Evolutionary conservation across 2,797 vertebrate genomes (phyloP).

Genomic region (Pteropus rufus): DNA sequence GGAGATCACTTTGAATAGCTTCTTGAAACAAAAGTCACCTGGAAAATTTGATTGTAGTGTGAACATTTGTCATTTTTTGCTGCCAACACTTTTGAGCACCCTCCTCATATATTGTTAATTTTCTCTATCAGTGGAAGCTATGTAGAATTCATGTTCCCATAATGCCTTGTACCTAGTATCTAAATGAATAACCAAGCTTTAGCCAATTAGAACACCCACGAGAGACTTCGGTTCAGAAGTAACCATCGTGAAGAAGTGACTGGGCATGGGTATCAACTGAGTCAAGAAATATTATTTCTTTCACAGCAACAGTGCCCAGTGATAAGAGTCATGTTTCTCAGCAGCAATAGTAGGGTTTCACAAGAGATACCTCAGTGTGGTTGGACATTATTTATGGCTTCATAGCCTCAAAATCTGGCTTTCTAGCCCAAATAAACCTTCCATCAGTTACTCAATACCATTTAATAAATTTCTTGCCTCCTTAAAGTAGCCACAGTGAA

Average conservation of each 20-base stretch:
- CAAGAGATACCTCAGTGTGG: neutral
- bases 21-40: constrained; percentile 2
- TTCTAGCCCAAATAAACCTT: neutral
- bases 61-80: neutral
- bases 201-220: neutral
- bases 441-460: neutral
- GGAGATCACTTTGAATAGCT: neutral
- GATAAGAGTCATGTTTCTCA: neutral
- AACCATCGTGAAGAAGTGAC: neutral
- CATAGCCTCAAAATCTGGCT: neutral
- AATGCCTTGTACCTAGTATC: neutral
- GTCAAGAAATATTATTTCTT: neutral
- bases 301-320: neutral
- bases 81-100: neutral
- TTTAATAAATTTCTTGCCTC: neutral
- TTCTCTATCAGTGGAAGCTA: neutral
- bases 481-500: neutral
- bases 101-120: neutral
- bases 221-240: neutral
- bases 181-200: neutral
- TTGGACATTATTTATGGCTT: neutral
- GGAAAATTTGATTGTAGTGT: neutral
- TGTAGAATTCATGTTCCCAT: neutral
- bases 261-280: neutral
- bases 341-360: neutral